A percentile compares a stretch with the other conserved stretches of the same genome.
phyloP scores from a whole-genome alignment of 2,888 invertebrate species.

The Acleris sparsana region DNA sequence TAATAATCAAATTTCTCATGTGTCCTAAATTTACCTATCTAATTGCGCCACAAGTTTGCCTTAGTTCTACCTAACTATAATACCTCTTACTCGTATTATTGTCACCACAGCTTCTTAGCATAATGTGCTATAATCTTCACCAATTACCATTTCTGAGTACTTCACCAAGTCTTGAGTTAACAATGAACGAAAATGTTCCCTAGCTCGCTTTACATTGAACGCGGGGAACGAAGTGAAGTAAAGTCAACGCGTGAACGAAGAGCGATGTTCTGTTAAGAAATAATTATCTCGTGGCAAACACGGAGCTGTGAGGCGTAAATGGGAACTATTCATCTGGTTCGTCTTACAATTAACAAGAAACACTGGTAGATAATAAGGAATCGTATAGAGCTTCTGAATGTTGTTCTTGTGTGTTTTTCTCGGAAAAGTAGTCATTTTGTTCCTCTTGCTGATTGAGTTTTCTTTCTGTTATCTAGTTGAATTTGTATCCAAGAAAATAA shows the following conservation, averaged over 20 bases:
- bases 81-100: conserved; percentile 17
- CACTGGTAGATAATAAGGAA: conserved; percentile 21
- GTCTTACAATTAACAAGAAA: conserved; percentile 35
- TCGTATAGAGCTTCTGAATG: conserved; percentile 15
- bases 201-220: conserved; percentile 22
- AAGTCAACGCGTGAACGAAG: conserved; percentile 25
- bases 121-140: conserved; percentile 33
- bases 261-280: conserved; percentile 32
- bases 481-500: not conserved
- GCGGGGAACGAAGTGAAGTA: conserved; percentile 13
- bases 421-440: conserved; percentile 1
- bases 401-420: conserved; percentile 22
- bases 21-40: conserved; percentile 14
- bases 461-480: not conserved
- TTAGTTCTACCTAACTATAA: conserved; percentile 6
- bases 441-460: conserved; percentile 1
- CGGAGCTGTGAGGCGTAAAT: conserved; percentile 33
- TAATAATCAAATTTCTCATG: not conserved
- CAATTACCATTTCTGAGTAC: conserved; percentile 27
- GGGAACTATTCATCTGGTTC: conserved; percentile 32
- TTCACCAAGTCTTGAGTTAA: conserved; percentile 11
- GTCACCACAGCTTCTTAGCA: conserved; percentile 24
- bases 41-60: conserved; percentile 14
- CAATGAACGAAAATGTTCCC: conserved; percentile 20
- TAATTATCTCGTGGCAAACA: conserved; percentile 34